Evolutionary conservation across 2,113 vertebrate species (phyloP).

Genomic region (Mormoops blainvillei): DNA sequence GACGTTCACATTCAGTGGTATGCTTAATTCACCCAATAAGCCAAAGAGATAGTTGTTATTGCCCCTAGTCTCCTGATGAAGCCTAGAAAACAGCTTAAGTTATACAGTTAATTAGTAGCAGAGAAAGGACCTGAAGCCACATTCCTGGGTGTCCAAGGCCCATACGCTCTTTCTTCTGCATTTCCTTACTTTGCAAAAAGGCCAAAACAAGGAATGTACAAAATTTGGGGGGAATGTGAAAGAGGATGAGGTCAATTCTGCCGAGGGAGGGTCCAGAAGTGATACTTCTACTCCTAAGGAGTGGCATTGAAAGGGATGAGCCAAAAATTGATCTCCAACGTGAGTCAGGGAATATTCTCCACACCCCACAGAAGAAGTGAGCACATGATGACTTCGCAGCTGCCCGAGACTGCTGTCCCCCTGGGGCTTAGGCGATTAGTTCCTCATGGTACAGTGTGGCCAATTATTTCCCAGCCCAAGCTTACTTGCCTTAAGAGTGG

Average conservation of each 20-base stretch:
- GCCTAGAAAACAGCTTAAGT: not conserved
- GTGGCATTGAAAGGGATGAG: not conserved
- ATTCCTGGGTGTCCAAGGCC: not conserved
- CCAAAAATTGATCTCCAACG: not conserved
- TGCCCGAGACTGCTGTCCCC: not conserved
- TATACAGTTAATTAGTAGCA: not conserved
- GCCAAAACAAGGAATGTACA: not conserved
- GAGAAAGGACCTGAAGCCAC: not conserved
- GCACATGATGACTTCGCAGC: not conserved
- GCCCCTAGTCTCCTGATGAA: not conserved
- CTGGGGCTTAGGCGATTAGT: not conserved
- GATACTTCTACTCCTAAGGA: not conserved
- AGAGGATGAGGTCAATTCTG: not conserved
- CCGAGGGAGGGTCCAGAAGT: not conserved
- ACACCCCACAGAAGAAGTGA: not conserved
- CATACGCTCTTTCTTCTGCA: not conserved
- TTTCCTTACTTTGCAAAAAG: not conserved
- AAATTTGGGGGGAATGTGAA: not conserved
- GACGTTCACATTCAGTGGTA: not conserved
- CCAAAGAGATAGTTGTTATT: not conserved
- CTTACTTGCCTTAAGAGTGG: conserved; percentile 22
- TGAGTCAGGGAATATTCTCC: not conserved
- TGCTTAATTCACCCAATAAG: not conserved
- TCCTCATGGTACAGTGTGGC: not conserved
- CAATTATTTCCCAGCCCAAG: conserved; percentile 49